These are phyloP conservation scores for Agrochola circellaris DNA, from an alignment of 2,888 invertebrate species.

Conservation along the genomic window DNA sequence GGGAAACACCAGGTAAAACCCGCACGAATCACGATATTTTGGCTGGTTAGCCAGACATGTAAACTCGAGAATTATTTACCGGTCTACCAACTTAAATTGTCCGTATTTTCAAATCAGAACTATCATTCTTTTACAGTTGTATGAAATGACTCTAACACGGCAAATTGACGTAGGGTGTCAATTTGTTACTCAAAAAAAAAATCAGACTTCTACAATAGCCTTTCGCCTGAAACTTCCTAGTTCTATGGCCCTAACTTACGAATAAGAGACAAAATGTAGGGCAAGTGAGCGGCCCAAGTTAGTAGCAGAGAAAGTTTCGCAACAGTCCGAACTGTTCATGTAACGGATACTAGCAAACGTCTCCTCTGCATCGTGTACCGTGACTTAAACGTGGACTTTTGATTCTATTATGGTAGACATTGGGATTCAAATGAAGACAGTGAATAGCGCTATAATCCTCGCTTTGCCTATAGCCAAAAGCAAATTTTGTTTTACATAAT, in stretches of 20 bases:
- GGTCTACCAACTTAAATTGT: too few relatives aligned
- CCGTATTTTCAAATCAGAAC: too few relatives aligned
- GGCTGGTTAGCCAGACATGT: not conserved
- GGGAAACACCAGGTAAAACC: not conserved
- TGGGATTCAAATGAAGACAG: not conserved
- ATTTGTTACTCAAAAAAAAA: not conserved
- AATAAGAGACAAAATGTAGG: slow-evolving; percentile 77
- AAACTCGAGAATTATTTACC: not conserved
- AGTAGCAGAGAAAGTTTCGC: slow-evolving; percentile 69
- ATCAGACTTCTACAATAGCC: too few relatives aligned
- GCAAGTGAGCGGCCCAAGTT: slow-evolving; percentile 75
- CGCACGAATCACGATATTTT: not conserved
- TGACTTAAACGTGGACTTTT: slow-evolving; percentile 28
- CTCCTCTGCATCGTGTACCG: slow-evolving; percentile 24
- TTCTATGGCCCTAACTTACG: slow-evolving; percentile 61
- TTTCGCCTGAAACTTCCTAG: not conserved
- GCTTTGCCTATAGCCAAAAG: not conserved
- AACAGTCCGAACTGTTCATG: slow-evolving; percentile 66
- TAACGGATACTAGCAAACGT: slow-evolving; percentile 59
- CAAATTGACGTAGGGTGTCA: too few relatives aligned
- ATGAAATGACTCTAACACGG: too few relatives aligned
- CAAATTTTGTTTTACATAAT: not conserved
- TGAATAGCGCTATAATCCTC: not conserved
- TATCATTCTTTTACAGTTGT: too few relatives aligned
- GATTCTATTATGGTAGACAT: not conserved